These are phyloP conservation scores for Acarapis woodi DNA, from an alignment of 1,140 invertebrate species.

Conservation along the genomic window DNA sequence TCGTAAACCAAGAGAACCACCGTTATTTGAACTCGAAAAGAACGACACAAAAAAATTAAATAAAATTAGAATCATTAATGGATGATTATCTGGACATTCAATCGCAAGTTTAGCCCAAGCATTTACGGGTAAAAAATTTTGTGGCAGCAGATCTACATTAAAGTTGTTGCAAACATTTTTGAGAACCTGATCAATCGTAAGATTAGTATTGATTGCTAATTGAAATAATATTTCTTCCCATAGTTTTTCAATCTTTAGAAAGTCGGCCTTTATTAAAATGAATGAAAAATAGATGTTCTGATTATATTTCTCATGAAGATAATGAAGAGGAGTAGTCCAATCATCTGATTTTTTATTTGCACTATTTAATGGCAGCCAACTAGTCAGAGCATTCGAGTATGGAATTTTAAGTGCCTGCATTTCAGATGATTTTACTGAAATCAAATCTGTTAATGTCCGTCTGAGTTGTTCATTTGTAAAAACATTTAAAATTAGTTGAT, in stretches of 20 bases:
- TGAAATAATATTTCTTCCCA: slow-evolving; percentile 10
- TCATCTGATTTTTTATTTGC: slow-evolving; percentile 2
- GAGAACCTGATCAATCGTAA: background rate
- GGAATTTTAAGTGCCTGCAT: background rate
- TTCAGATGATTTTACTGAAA: background rate
- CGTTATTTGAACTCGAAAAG: slow-evolving; percentile 4
- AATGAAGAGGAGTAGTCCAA: slow-evolving; percentile 8
- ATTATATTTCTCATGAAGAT: slow-evolving; percentile 1
- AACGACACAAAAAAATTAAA: slow-evolving; percentile 8
- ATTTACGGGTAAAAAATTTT: slow-evolving; percentile 8
- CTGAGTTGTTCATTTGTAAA: slow-evolving; percentile 3
- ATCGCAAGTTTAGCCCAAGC: slow-evolving; percentile 5
- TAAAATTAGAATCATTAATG: slow-evolving; percentile 6
- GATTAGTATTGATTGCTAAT: slow-evolving; percentile 4
- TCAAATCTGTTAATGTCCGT: background rate
- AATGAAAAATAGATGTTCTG: slow-evolving; percentile 4
- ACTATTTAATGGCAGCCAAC: background rate
- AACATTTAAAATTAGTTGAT: slow-evolving; percentile 3
- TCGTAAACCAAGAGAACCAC: slow-evolving; percentile 5
- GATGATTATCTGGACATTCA: background rate
- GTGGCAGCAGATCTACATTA: slow-evolving; percentile 1
- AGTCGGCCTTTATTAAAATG: slow-evolving; percentile 4
- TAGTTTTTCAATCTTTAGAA: slow-evolving; percentile 2
- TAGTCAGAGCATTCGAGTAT: background rate
- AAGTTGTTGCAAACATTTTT: slow-evolving; percentile 1